Conservation (phyloP, 2,113 vertebrate genomes). For the Laterallus jamaicensis region DNA sequence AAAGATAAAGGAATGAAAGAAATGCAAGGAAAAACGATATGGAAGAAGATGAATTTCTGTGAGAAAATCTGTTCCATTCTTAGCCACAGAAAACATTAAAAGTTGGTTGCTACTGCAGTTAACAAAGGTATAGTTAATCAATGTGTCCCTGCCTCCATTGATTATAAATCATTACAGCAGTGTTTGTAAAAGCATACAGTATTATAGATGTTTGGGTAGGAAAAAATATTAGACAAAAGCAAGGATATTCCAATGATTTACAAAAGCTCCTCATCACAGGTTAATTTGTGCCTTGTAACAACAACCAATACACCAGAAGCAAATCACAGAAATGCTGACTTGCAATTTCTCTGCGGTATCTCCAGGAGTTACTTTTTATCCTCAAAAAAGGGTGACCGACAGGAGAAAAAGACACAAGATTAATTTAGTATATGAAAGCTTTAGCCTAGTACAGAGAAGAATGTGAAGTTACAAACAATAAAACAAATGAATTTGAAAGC, state of each 20-base stretch:
- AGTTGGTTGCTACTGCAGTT: not conserved
- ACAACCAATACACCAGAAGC: not conserved
- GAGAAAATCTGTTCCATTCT: not conserved
- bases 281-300: slow-evolving; percentile 25
- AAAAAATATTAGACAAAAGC: slow-evolving; percentile 16
- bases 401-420: not conserved
- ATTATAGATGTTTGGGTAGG: not conserved
- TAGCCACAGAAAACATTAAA: not conserved
- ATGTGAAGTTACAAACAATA: not conserved
- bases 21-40: not conserved
- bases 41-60: slow-evolving; percentile 21
- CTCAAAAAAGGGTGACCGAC: not conserved
- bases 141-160: not conserved
- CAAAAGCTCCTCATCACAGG: not conserved
- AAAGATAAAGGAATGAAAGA: slow-evolving; percentile 50
- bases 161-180: not conserved
- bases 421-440: not conserved
- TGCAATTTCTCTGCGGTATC: not conserved
- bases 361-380: not conserved
- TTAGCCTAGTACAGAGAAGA: not conserved
- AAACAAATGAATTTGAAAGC: slow-evolving; percentile 3
- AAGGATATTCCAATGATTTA: slow-evolving; percentile 13
- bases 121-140: slow-evolving; percentile 29
- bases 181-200: slow-evolving; percentile 10
- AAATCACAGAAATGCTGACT: slow-evolving; percentile 23